Evolutionary conservation across 2,888 invertebrate species (phyloP).

Genomic region (Thereva unica): DNA sequence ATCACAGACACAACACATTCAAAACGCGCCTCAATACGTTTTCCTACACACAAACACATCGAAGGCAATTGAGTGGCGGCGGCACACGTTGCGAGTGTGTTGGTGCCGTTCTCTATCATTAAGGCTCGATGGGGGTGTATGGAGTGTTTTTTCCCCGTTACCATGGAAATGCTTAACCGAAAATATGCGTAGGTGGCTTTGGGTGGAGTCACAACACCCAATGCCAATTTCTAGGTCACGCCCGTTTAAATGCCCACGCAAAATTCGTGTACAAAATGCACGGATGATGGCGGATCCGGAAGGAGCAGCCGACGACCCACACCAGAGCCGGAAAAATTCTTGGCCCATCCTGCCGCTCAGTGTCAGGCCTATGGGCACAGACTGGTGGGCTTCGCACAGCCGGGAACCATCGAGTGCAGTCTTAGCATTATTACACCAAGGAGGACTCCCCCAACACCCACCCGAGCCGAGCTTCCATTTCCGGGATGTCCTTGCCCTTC

Average conservation of each 20-base stretch:
- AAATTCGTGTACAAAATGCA: slow-evolving; percentile 27
- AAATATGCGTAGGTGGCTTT: slow-evolving; percentile 40
- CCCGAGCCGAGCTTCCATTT: too few relatives aligned
- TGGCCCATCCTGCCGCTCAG: slow-evolving; percentile 5
- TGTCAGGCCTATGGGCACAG: slow-evolving; percentile 4
- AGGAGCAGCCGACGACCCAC: slow-evolving; percentile 26
- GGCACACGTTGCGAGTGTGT: neutral
- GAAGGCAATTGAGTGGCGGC: neutral
- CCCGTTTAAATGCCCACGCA: slow-evolving; percentile 46
- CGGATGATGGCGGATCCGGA: slow-evolving; percentile 48
- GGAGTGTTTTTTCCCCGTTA: slow-evolving; percentile 15
- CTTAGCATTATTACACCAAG: neutral
- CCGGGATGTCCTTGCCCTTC: too few relatives aligned
- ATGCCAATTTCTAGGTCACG: slow-evolving; percentile 50
- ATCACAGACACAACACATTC: neutral
- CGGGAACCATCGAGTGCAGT: neutral
- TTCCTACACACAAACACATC: neutral
- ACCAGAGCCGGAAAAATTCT: neutral
- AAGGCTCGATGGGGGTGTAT: neutral
- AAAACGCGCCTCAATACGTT: too few relatives aligned
- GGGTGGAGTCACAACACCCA: slow-evolving; percentile 40
- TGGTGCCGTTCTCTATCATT: too few relatives aligned
- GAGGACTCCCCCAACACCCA: neutral
- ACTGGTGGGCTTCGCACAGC: slow-evolving; percentile 2
- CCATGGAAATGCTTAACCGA: slow-evolving; percentile 15